Evolutionary conservation across 23 tunicate genomes (phyloP).

Genomic region (Halocynthia roretzi): DNA sequence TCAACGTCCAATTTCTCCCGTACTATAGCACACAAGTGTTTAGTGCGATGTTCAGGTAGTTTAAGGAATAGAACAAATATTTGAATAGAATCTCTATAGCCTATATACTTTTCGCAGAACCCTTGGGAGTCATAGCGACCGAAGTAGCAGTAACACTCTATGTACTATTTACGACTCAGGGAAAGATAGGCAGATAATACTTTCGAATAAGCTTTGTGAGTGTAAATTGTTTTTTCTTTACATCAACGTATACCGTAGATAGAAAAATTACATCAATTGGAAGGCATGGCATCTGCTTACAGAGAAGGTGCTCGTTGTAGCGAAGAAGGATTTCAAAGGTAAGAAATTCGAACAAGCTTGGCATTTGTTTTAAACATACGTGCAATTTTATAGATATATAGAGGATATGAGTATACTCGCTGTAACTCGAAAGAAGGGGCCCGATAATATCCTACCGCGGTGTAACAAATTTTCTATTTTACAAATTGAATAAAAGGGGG

Average conservation of each 20-base stretch:
- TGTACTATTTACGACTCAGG: not conserved
- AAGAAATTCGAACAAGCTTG: not conserved
- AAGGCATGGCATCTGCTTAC: constrained; percentile 46
- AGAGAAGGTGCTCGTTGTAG: constrained; percentile 71
- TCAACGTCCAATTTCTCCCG: too few relatives aligned
- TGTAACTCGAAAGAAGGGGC: not conserved
- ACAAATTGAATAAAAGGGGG: too few relatives aligned
- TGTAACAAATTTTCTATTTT: too few relatives aligned
- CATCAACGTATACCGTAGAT: not conserved
- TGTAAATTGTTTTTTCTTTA: not conserved
- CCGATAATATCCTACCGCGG: not conserved
- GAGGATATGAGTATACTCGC: not conserved
- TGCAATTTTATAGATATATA: not conserved
- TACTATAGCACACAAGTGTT: too few relatives aligned
- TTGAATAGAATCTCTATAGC: too few relatives aligned
- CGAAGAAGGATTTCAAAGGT: constrained; percentile 92
- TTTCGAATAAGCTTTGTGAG: not conserved
- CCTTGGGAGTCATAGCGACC: not conserved
- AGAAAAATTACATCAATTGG: too few relatives aligned
- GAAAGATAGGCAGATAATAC: not conserved
- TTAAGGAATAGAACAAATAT: too few relatives aligned
- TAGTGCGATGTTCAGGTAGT: too few relatives aligned
- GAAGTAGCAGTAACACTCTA: not conserved
- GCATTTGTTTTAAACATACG: not conserved
- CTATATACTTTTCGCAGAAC: not conserved